Evolutionary conservation across 2,888 invertebrate genomes (phyloP).

Genomic region (Toxonevra muliebris): DNA sequence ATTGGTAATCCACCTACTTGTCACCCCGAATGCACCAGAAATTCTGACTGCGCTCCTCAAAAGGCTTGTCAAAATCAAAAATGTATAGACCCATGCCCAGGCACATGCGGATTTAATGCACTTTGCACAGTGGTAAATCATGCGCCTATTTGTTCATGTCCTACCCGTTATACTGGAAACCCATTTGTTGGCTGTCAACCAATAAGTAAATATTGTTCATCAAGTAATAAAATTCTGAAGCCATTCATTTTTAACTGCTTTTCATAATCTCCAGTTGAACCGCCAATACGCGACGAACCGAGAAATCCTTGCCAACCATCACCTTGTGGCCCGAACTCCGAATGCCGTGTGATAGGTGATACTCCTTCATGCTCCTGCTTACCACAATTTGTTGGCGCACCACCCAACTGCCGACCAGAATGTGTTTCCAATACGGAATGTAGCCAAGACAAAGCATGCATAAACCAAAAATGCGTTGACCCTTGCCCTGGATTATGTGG

Average conservation of each 20-base stretch:
- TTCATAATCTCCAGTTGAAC: conserved; percentile 46
- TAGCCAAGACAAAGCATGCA: conserved; percentile 73
- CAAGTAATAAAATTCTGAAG: too few relatives aligned
- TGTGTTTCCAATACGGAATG: conserved; percentile 79
- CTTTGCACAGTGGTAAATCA: conserved; percentile 80
- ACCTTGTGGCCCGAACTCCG: conserved; percentile 69
- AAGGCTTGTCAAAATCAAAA: conserved; percentile 82
- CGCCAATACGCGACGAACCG: conserved; percentile 37
- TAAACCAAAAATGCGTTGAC: conserved; percentile 76
- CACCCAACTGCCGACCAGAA: conserved; percentile 76
- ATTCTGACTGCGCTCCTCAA: conserved; percentile 78
- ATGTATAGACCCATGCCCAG: conserved; percentile 82
- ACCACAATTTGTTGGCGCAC: conserved; percentile 73
- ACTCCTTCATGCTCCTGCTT: conserved; percentile 72
- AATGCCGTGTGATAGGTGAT: conserved; percentile 66
- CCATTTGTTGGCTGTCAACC: conserved; percentile 76
- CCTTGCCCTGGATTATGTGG: conserved; percentile 77
- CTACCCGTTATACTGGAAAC: conserved; percentile 75
- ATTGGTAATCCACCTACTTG: conserved; percentile 81
- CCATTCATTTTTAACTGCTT: background rate
- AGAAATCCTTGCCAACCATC: conserved; percentile 66
- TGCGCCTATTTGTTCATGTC: conserved; percentile 81
- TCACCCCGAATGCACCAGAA: conserved; percentile 80
- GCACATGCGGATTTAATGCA: conserved; percentile 78
- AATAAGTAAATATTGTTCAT: conserved; percentile 52